phyloP scores from a whole-genome alignment of 1,140 invertebrate genomes.

The Polypedilum vanderplanki region DNA sequence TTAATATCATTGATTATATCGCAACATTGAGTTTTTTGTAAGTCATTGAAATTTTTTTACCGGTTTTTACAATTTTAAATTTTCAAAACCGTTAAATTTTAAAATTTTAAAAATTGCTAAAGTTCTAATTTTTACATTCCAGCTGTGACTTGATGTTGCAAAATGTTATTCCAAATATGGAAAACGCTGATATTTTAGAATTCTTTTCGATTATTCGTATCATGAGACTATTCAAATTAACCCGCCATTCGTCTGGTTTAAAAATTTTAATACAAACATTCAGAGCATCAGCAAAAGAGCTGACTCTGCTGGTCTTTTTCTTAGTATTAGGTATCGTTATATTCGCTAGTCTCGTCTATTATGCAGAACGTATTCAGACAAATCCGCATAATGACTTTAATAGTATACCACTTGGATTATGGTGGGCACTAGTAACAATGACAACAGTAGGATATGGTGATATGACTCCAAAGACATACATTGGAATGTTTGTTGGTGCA shows the following conservation, averaged over 20 bases:
- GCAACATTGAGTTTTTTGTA: conserved; percentile 82
- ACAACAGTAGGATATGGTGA: conserved; percentile 93
- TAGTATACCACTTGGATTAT: conserved; percentile 87
- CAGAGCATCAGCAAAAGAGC: conserved; percentile 90
- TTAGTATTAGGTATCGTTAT: conserved; percentile 88
- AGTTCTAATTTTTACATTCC: background rate
- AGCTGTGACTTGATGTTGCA: conserved; percentile 79
- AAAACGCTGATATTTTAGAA: conserved; percentile 91
- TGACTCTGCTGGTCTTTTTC: conserved; percentile 90
- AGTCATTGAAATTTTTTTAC: background rate
- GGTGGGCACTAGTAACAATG: conserved; percentile 97
- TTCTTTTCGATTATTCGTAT: conserved; percentile 97
- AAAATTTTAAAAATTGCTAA: too few species aligned
- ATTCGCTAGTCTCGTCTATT: conserved; percentile 89
- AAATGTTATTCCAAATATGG: conserved; percentile 75
- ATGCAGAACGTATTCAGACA: conserved; percentile 81
- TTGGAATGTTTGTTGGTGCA: conserved; percentile 90
- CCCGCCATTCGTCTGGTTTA: conserved; percentile 84
- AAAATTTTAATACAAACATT: conserved; percentile 95
- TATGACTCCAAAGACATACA: conserved; percentile 84
- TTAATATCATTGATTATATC: conserved; percentile 94
- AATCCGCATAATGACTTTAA: conserved; percentile 74
- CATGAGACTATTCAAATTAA: conserved; percentile 93
- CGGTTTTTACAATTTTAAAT: background rate
- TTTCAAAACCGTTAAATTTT: too few species aligned